A percentile compares a stretch with the other conserved stretches of the same genome.
Evolutionary conservation across 2,888 invertebrate genomes (phyloP).

Genomic region (Leucoma salicis): DNA sequence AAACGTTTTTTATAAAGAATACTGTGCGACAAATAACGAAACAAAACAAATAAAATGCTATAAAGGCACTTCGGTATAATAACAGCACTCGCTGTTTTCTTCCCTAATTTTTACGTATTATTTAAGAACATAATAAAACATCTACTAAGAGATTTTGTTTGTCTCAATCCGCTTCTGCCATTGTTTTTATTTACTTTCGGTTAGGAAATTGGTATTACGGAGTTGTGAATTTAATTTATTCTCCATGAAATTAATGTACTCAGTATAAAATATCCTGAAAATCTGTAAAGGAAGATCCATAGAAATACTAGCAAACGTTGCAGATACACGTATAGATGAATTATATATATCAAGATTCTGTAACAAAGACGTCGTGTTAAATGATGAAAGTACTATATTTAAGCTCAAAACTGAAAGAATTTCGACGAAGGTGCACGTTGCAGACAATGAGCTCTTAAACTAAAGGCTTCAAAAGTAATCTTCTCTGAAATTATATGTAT

Average conservation of each 20-base stretch:
- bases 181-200: conserved; percentile 31
- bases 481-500: conserved; percentile 50
- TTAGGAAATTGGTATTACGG: conserved; percentile 38
- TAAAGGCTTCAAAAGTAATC: conserved; percentile 46
- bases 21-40: conserved; percentile 26
- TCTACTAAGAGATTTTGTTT: conserved; percentile 31
- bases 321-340: too few species aligned
- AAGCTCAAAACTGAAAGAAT: conserved; percentile 22
- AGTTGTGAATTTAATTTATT: conserved; percentile 29
- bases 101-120: conserved; percentile 36
- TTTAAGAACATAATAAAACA: conserved; percentile 33
- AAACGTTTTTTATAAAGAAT: conserved; percentile 33
- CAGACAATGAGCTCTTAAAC: conserved; percentile 39
- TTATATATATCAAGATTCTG: too few species aligned
- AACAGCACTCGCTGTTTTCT: conserved; percentile 47
- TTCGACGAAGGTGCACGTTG: conserved; percentile 22
- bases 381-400: conserved; percentile 20
- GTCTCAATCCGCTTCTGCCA: conserved; percentile 32
- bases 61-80: conserved; percentile 52
- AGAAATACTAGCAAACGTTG: too few species aligned
- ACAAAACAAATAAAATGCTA: conserved; percentile 45
- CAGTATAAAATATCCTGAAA: too few species aligned
- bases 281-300: too few species aligned
- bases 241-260: too few species aligned
- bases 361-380: too few species aligned